A percentile compares a stretch with the other conserved stretches of the same genome.
Conservation (phyloP, 92 coral and sea anemone genomes). For the Virgularia gustaviana region DNA sequence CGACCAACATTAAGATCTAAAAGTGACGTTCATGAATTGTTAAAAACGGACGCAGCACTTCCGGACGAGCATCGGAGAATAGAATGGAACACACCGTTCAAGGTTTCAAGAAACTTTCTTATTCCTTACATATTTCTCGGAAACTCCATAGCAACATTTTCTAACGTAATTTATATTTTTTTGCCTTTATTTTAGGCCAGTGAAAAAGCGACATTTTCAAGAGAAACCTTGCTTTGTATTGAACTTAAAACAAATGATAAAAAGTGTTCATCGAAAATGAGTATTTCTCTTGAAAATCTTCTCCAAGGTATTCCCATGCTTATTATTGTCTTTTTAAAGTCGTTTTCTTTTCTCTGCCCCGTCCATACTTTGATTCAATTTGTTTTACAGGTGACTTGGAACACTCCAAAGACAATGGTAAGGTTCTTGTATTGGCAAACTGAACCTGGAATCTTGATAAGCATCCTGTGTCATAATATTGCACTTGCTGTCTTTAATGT, state of each 20-base stretch:
- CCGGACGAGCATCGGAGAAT: slow-evolving; percentile 89
- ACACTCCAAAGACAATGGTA: slow-evolving; percentile 15
- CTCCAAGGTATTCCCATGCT: slow-evolving; percentile 58
- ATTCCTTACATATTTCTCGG: no score
- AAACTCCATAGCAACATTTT: no score
- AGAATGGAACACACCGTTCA: slow-evolving; percentile 75
- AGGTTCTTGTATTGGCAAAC: no score
- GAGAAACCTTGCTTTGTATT: slow-evolving; percentile 63
- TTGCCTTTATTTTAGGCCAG: slow-evolving; percentile 45
- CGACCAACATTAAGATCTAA: slow-evolving; percentile 54
- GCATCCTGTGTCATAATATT: no score
- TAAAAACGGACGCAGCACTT: slow-evolving; percentile 65
- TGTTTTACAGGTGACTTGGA: slow-evolving; percentile 30
- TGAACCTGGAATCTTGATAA: no score
- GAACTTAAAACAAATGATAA: slow-evolving; percentile 79
- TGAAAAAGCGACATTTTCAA: slow-evolving; percentile 76
- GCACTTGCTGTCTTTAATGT: no score
- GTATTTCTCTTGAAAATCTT: slow-evolving; percentile 67
- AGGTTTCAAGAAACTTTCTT: no score
- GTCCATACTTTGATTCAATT: no score
- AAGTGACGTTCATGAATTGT: slow-evolving; percentile 58
- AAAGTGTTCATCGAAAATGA: slow-evolving; percentile 58
- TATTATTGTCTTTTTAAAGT: no score
- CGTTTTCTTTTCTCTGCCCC: no score
- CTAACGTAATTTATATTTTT: neutral